phyloP scores from a whole-genome alignment of 1,140 invertebrate genomes.

The Orchesella cincta region DNA sequence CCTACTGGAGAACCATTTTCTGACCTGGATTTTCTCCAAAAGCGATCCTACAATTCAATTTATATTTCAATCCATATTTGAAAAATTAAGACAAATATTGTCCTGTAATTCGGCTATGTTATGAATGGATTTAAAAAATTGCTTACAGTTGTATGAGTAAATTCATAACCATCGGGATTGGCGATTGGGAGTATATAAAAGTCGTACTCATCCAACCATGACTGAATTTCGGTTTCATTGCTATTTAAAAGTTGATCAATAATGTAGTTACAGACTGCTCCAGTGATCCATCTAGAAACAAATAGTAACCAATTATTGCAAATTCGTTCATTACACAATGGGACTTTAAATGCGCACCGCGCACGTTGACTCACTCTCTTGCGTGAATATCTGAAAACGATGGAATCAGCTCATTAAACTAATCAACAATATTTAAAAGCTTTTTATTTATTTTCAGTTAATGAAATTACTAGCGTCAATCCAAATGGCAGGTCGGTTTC shows the following conservation, averaged over 20 bases:
- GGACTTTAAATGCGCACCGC: too few species aligned
- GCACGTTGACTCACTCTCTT: too few species aligned
- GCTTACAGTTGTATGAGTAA: conserved; percentile 65
- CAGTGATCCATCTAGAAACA: conserved; percentile 54
- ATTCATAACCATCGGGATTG: conserved; percentile 80
- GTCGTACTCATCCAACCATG: conserved; percentile 5
- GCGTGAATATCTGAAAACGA: conserved; percentile 26
- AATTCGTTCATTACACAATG: too few species aligned
- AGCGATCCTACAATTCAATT: conserved; percentile 59
- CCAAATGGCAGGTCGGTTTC: conserved; percentile 31
- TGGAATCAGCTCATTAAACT: too few species aligned
- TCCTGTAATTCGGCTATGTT: too few species aligned
- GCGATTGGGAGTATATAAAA: conserved; percentile 58
- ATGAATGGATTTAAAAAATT: too few species aligned
- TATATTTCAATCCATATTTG: neutral
- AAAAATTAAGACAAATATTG: neutral
- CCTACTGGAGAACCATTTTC: conserved; percentile 53
- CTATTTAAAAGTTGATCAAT: conserved; percentile 43
- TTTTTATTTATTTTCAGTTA: too few species aligned
- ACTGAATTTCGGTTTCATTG: conserved; percentile 8
- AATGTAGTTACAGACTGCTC: conserved; percentile 54
- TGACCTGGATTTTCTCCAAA: conserved; percentile 68
- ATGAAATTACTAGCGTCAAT: too few species aligned
- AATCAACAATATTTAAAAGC: too few species aligned
- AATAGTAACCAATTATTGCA: too few species aligned